These are phyloP conservation scores for Napeogenes inachia DNA, from an alignment of 2,888 invertebrate species.

Conservation along the genomic window DNA sequence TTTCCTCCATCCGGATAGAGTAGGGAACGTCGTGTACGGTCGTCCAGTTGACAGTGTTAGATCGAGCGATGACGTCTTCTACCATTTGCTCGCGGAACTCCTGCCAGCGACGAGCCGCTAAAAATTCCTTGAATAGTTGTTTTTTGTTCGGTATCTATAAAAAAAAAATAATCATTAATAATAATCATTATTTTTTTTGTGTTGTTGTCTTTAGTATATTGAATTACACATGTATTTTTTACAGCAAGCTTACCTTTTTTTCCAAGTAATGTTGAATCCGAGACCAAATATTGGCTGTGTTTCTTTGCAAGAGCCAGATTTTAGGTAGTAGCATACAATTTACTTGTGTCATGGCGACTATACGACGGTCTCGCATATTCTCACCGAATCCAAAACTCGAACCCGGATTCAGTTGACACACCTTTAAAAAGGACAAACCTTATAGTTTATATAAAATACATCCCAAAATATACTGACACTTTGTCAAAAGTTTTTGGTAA, in stretches of 20 bases:
- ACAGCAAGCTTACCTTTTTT: slow-evolving; percentile 53
- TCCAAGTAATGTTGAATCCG: slow-evolving; percentile 79
- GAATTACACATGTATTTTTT: neutral
- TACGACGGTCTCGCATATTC: slow-evolving; percentile 80
- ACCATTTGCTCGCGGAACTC: slow-evolving; percentile 72
- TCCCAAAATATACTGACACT: neutral
- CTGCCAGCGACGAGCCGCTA: slow-evolving; percentile 75
- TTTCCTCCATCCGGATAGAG: slow-evolving; percentile 78
- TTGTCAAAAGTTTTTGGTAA: neutral
- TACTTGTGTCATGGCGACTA: slow-evolving; percentile 80
- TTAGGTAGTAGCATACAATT: slow-evolving; percentile 83
- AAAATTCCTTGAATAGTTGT: slow-evolving; percentile 76
- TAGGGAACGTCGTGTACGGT: slow-evolving; percentile 81
- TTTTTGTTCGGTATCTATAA: slow-evolving; percentile 75
- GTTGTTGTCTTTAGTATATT: no score
- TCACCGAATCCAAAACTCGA: slow-evolving; percentile 85
- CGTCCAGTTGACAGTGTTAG: slow-evolving; percentile 73
- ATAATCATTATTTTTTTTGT: neutral
- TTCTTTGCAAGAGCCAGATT: slow-evolving; percentile 82
- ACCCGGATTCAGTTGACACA: slow-evolving; percentile 77
- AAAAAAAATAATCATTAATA: slow-evolving; percentile 1
- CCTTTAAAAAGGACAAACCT: slow-evolving; percentile 45
- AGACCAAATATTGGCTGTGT: slow-evolving; percentile 81
- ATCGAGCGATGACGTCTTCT: slow-evolving; percentile 65
- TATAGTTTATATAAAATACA: neutral